Base-by-base conservation (phyloP, 2,888 invertebrate genomes). In the Plebejus anna region DNA sequence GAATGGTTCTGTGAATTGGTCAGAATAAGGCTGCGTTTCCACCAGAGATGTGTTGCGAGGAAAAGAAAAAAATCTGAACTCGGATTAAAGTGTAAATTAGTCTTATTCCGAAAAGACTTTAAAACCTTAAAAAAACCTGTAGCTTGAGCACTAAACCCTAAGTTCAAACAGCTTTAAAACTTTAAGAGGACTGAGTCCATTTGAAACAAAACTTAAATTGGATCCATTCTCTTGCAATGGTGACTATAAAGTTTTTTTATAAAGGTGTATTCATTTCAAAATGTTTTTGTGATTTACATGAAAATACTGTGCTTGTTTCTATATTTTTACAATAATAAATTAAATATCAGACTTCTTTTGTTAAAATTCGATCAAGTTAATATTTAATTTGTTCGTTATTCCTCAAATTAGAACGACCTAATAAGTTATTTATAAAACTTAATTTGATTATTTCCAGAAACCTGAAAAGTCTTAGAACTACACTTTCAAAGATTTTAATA, bases 151-250 rank as follows among this genome's bases (percentile, higher is more conserved):
- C 32, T 66, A 66, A 66, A 36, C 32, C 11, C 51, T 22, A 66
- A 57, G 42, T 76, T 71, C n/a, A 70, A 76, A 38, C 28, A 47
- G 71, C 72, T 76, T 76, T 55, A 70, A 51, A 71, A 71, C 55
- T 76, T 78, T 76, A 73, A 79, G 57, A 66, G 79, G 73, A 75
- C 75, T 76, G 66, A 61, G 57, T 55, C 70, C 38, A 70, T 47
- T 57, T 16, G 42, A 42, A 76, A 71, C 77, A 77, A 78, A 80
- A 80, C 77, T 80, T 80, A 80, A 79, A 80, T 80, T 80, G 80
- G 80, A 78, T 80, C 78, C 76, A 55, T 77, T 77, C 78, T 71
- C 9, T 4, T 42, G 59, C 72, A 51, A 57, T 59, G 72, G 57
- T 59, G 3, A 76, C 38, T 38, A 22, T 71, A 42, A 76, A 76